These are phyloP conservation scores for Taphrorychus bicolor DNA, from an alignment of 2,888 invertebrate genomes.

Conservation along the genomic window DNA sequence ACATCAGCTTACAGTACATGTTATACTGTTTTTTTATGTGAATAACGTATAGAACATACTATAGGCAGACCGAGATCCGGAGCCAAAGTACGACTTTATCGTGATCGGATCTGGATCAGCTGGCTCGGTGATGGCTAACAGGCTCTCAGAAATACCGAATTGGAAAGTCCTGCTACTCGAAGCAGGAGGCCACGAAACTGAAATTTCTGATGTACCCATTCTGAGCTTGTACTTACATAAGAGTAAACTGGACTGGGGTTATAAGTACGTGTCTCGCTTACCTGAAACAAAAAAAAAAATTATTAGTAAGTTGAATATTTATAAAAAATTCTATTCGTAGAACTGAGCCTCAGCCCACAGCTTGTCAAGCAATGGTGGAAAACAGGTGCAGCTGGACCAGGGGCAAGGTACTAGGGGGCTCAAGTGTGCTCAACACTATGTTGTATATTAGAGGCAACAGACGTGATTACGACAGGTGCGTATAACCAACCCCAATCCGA, in stretches of 20 bases:
- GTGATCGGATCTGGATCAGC: constrained; percentile 86
- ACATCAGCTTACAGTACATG: too few relatives aligned
- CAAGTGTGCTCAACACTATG: constrained; percentile 90
- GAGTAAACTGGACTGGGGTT: constrained; percentile 91
- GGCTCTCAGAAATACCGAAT: constrained; percentile 76
- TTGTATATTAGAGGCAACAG: constrained; percentile 88
- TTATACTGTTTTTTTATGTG: too few relatives aligned
- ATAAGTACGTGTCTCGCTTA: constrained; percentile 66
- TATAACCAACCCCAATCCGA: too few relatives aligned
- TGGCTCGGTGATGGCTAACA: constrained; percentile 82
- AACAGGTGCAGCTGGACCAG: constrained; percentile 88
- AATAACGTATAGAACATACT: neutral
- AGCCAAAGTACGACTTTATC: constrained; percentile 81
- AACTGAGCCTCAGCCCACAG: constrained; percentile 82
- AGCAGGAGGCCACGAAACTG: constrained; percentile 88
- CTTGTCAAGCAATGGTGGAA: constrained; percentile 87
- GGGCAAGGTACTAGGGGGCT: constrained; percentile 88
- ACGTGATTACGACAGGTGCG: constrained; percentile 75
- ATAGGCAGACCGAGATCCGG: constrained; percentile 43
- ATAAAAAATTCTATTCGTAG: constrained; percentile 60
- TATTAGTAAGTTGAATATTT: neutral
- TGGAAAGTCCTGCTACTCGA: constrained; percentile 84
- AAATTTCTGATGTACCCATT: constrained; percentile 85
- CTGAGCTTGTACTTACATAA: constrained; percentile 88
- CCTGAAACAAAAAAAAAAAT: constrained; percentile 14